phyloP scores from a whole-genome alignment of 1,140 invertebrate genomes.

The Sminthurinus signatus region DNA sequence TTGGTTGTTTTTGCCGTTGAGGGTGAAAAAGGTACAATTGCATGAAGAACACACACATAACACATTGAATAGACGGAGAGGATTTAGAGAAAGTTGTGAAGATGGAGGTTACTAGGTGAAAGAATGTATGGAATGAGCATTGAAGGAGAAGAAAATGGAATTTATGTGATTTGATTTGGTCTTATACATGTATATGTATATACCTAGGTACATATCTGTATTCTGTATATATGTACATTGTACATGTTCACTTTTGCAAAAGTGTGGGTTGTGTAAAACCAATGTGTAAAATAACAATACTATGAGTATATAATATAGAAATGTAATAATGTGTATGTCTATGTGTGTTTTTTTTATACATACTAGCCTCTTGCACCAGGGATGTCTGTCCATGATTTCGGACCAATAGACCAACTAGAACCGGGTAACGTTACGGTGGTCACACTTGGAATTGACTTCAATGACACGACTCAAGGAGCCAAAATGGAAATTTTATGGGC shows the following conservation, averaged over 20 bases:
- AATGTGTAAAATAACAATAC: background rate
- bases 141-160: background rate
- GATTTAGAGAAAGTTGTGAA: background rate
- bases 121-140: background rate
- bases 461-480: constrained; percentile 83
- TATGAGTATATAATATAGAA: background rate
- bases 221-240: background rate
- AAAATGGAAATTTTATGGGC: constrained; percentile 66
- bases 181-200: background rate
- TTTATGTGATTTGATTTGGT: background rate
- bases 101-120: background rate
- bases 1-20: no score
- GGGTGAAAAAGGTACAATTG: no score
- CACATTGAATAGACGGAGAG: no score
- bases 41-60: no score
- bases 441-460: constrained; percentile 84
- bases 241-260: background rate
- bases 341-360: background rate
- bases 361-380: constrained; percentile 57
- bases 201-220: background rate
- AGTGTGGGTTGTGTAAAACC: background rate
- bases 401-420: constrained; percentile 57
- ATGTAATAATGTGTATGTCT: background rate
- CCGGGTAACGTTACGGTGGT: constrained; percentile 55
- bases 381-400: constrained; percentile 76